Evolutionary conservation across 2,888 invertebrate genomes (phyloP).

Genomic region (Stratiomys singularior): DNA sequence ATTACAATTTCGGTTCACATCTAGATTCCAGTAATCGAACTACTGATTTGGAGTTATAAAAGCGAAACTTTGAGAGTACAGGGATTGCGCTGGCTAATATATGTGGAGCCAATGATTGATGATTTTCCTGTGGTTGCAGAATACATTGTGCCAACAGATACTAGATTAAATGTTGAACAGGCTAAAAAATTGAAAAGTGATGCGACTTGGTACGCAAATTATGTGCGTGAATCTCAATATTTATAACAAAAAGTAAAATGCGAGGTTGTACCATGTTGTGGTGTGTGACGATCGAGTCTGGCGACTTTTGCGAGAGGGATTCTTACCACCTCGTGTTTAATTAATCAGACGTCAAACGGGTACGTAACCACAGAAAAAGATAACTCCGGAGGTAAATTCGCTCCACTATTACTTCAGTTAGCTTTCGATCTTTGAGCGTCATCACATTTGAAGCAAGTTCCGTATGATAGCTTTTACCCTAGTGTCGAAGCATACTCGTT

Average conservation of each 20-base stretch:
- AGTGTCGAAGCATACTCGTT: no score
- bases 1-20: slow-evolving; percentile 58
- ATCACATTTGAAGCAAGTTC: no score
- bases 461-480: no score
- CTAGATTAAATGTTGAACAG: slow-evolving; percentile 5
- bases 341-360: no score
- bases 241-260: not conserved
- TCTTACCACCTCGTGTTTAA: not conserved
- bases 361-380: no score
- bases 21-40: slow-evolving; percentile 56
- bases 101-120: slow-evolving; percentile 55
- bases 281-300: not conserved
- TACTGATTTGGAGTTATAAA: slow-evolving; percentile 58
- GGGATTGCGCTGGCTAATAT: slow-evolving; percentile 55
- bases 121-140: no score
- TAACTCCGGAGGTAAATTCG: no score
- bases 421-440: no score
- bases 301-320: not conserved
- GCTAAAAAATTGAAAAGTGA: not conserved
- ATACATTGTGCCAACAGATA: not conserved
- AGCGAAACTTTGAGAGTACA: slow-evolving; percentile 56
- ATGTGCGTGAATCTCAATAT: slow-evolving; percentile 2
- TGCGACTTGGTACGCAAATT: not conserved
- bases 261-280: not conserved
- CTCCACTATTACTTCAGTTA: no score